Conservation (phyloP, 1,140 invertebrate species). For the Nephotettix cincticeps region DNA sequence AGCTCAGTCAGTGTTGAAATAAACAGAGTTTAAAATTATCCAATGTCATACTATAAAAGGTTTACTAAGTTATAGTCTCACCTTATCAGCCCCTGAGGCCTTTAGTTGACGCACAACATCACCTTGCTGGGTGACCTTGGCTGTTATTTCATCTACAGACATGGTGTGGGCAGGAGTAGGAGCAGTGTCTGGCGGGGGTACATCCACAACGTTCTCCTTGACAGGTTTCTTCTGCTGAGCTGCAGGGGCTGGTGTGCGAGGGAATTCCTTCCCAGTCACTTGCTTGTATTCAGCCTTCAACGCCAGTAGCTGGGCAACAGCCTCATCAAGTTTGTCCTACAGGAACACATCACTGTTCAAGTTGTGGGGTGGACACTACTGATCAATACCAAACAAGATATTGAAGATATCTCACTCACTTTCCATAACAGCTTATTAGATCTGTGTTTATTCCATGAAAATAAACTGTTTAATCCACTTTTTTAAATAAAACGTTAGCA, state of each 20-base stretch:
- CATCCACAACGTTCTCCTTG: slow-evolving; percentile 17
- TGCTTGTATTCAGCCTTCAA: slow-evolving; percentile 81
- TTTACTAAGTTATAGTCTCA: too few species aligned
- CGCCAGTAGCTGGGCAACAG: slow-evolving; percentile 69
- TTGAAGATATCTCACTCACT: too few species aligned
- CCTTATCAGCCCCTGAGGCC: slow-evolving; percentile 58
- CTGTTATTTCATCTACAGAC: slow-evolving; percentile 18
- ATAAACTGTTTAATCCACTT: too few species aligned
- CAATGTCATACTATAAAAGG: too few species aligned
- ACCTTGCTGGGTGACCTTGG: slow-evolving; percentile 60
- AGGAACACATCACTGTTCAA: neutral
- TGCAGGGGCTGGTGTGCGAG: neutral
- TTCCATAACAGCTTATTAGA: too few species aligned
- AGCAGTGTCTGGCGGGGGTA: slow-evolving; percentile 31
- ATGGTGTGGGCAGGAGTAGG: neutral
- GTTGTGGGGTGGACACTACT: too few species aligned
- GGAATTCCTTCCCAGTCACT: slow-evolving; percentile 64
- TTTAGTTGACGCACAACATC: slow-evolving; percentile 70
- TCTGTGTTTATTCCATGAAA: too few species aligned
- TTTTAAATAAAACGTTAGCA: too few species aligned
- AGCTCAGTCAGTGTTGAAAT: too few species aligned
- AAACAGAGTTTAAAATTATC: too few species aligned
- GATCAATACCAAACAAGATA: too few species aligned
- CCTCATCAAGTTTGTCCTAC: slow-evolving; percentile 62
- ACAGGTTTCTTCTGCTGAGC: slow-evolving; percentile 5